Base-by-base conservation (phyloP, 2,797 vertebrate species). In the Hyperoplus lanceolatus region DNA sequence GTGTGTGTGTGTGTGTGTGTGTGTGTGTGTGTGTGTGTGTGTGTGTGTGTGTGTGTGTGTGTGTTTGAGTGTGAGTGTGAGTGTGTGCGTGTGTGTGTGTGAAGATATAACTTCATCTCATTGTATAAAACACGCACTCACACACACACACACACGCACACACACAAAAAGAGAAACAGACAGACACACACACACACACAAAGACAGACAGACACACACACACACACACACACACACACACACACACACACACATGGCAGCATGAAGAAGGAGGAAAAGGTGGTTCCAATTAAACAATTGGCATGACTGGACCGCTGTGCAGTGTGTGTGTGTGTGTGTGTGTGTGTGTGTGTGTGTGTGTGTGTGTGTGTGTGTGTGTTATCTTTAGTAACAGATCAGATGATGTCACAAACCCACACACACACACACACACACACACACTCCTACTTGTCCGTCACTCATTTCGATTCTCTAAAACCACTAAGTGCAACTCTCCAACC, bases 321-420 rank as follows among this genome's bases (percentile, higher is more conserved):
- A 29, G 10, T 36, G 55, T 46, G 48, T 48, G 63, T 50, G 81
- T 48, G 57, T 59, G 73, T 57, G 75, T 57, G 59, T 39, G 53
- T 58, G 53, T 10, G 38, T n/a, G 58, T 29, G 62, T 42, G 55
- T 4, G 70, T 51, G 21, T 43, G 46, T 8, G 55, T 16, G 12
- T 87, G 77, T 71, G 95, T 94, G 94, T 91, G 92, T 29, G 94
- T 89, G 13, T 90, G 38, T 53, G 49, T 51, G 56, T 69, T 29
- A 29, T 29, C 29, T 29, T 29, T 29, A 29, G 29, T 29, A 29
- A 29, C 29, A 29, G 29, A 29, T 29, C 29, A 29, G 29, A 29
- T 29, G 29, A 29, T 29, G 29, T 29, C 56, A 58, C 58, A 60
- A n/a, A 42, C n/a, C 42, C 16, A 54, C 38, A 51, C 62, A 67